These are phyloP conservation scores for Bombus haemorrhoidalis DNA, from an alignment of 1,140 invertebrate genomes.

Conservation along the genomic window DNA sequence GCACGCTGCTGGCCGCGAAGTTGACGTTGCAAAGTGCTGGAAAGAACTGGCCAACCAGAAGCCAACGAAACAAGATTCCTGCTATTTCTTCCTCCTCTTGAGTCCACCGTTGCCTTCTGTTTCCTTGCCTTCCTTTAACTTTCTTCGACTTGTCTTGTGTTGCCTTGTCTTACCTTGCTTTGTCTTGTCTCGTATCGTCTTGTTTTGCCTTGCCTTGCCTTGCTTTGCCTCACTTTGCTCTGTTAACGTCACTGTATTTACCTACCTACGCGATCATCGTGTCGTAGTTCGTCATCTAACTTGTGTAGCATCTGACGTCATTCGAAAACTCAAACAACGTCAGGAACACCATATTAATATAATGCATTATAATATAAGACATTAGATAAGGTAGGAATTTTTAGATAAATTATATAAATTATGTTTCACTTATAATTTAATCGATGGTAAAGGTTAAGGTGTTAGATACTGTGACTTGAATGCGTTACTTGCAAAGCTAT, in stretches of 20 bases:
- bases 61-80: slow-evolving; percentile 55
- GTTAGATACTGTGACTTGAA: no score
- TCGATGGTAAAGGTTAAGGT: no score
- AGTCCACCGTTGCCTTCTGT: slow-evolving; percentile 24
- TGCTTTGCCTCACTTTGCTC: slow-evolving; percentile 8
- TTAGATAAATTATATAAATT: background rate
- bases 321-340: slow-evolving; percentile 48
- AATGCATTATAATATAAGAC: background rate
- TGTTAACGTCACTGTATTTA: slow-evolving; percentile 58
- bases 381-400: background rate
- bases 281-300: slow-evolving; percentile 34
- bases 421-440: no score
- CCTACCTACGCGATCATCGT: slow-evolving; percentile 45
- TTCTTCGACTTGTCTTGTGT: background rate
- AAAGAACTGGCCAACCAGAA: slow-evolving; percentile 63
- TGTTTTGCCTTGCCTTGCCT: background rate
- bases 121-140: slow-evolving; percentile 33
- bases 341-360: slow-evolving; percentile 2
- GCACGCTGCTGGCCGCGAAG: slow-evolving; percentile 5
- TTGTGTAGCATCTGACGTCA: slow-evolving; percentile 56
- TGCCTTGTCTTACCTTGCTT: slow-evolving; percentile 28
- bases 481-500: no score
- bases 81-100: slow-evolving; percentile 62
- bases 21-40: slow-evolving; percentile 57
- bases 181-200: background rate